A percentile compares a stretch with the other conserved stretches of the same genome.
These are phyloP conservation scores for Pemphigus obesinymphae DNA, from an alignment of 1,140 invertebrate genomes.

Conservation along the genomic window DNA sequence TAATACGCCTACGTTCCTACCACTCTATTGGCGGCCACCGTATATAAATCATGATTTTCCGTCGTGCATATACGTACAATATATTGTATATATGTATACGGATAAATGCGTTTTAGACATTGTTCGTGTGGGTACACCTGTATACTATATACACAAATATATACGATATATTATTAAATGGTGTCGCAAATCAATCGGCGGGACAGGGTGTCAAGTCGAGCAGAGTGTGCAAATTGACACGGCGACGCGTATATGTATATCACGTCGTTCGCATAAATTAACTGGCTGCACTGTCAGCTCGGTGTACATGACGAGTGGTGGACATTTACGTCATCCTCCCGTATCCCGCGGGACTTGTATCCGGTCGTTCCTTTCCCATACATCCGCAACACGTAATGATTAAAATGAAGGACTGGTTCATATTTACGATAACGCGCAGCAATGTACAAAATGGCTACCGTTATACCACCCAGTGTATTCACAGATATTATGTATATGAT, in stretches of 20 bases:
- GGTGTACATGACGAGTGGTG: too few relatives aligned
- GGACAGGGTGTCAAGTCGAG: neutral
- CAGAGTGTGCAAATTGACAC: slow-evolving; percentile 3
- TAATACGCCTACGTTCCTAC: too few relatives aligned
- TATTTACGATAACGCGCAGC: neutral
- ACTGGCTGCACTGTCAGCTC: neutral
- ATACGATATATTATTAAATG: neutral
- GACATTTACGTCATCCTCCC: too few relatives aligned
- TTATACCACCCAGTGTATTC: neutral
- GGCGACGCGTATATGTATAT: neutral
- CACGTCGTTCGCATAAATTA: neutral
- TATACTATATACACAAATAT: neutral
- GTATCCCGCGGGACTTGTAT: too few relatives aligned
- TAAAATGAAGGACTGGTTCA: neutral
- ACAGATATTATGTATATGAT: too few relatives aligned
- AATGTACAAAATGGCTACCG: neutral
- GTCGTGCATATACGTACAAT: neutral
- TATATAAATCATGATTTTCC: slow-evolving; percentile 1
- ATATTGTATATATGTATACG: neutral
- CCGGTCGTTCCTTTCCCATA: too few relatives aligned
- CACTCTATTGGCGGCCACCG: neutral
- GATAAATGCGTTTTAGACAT: neutral
- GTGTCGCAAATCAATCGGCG: neutral
- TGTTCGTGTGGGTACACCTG: neutral
- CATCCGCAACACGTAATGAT: neutral